These are phyloP conservation scores for Caenorhabditis parvicauda DNA, from an alignment of 2,888 invertebrate genomes.

Conservation along the genomic window DNA sequence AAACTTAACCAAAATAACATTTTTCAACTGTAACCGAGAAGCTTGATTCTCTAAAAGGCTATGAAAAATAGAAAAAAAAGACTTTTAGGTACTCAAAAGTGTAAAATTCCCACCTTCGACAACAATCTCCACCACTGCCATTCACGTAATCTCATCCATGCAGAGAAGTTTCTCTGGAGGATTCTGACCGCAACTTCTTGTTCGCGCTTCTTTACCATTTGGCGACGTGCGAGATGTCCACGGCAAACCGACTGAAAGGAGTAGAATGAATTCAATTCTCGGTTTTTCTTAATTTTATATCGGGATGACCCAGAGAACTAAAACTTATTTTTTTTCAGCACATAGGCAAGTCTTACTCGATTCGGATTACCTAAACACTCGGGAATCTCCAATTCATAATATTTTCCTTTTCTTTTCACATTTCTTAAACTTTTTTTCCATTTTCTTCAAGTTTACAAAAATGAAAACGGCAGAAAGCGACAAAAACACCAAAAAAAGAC, in stretches of 20 bases:
- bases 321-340: no score
- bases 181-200: conserved; percentile 97
- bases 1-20: no score
- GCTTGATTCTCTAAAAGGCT: neutral
- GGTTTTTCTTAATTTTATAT: conserved; percentile 78
- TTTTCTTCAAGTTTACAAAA: no score
- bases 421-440: no score
- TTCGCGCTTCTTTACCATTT: conserved; percentile 89
- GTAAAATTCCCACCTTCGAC: conserved; percentile 79
- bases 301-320: conserved; percentile 79
- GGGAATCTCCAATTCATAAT: no score
- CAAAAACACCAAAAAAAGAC: no score
- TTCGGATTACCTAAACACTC: no score
- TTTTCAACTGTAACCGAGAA: neutral
- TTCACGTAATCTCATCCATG: conserved; percentile 93
- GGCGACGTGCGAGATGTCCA: conserved; percentile 80
- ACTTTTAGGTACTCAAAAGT: neutral
- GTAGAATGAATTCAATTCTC: no score
- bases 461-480: no score
- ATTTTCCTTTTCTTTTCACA: no score
- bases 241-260: conserved; percentile 94
- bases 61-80: neutral
- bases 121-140: conserved; percentile 99
- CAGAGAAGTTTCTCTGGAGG: conserved; percentile 95
- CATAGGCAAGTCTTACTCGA: no score